A percentile compares a stretch with the other conserved stretches of the same genome.
These are phyloP conservation scores for Salminus brasiliensis DNA, from an alignment of 2,113 vertebrate genomes.

Conservation along the genomic window DNA sequence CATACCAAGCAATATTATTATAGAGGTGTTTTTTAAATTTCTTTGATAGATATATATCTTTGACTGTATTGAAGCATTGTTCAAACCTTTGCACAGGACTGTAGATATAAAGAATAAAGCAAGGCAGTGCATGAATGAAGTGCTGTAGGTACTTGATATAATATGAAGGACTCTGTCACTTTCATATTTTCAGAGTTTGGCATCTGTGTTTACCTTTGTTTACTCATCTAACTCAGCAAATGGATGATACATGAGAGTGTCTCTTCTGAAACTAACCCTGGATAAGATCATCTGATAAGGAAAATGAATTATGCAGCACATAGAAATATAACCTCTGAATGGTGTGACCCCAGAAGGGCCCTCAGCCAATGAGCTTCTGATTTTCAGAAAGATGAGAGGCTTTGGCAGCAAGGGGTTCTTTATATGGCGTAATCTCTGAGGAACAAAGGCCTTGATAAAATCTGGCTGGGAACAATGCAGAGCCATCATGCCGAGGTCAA, in stretches of 20 bases:
- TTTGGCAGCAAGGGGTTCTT: constrained; percentile 23
- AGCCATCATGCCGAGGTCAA: constrained; percentile 3
- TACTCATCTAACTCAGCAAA: constrained; percentile 13
- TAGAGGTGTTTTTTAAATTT: no score
- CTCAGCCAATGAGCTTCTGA: constrained; percentile 22
- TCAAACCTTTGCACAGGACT: no score
- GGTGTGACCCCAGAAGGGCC: constrained; percentile 25
- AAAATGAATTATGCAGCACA: constrained; percentile 56
- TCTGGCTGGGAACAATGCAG: constrained; percentile 4
- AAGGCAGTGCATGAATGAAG: background rate
- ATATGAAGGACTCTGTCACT: background rate
- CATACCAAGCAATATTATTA: no score
- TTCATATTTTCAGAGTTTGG: background rate
- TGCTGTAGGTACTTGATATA: background rate
- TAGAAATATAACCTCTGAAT: constrained; percentile 52
- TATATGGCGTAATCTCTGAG: constrained; percentile 1
- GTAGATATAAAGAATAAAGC: background rate
- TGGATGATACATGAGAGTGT: constrained; percentile 14
- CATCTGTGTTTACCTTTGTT: constrained; percentile 4
- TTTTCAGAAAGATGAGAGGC: constrained; percentile 47
- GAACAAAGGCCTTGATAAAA: constrained; percentile 34
- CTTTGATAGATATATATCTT: no score
- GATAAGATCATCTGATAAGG: constrained; percentile 39
- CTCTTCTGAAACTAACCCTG: constrained; percentile 27
- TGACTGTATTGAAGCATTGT: no score